Evolutionary conservation across 1,140 invertebrate genomes (phyloP), one percentile per base, ranked within the genome.

Genomic region (Sweltsa coloradensis): DNA sequence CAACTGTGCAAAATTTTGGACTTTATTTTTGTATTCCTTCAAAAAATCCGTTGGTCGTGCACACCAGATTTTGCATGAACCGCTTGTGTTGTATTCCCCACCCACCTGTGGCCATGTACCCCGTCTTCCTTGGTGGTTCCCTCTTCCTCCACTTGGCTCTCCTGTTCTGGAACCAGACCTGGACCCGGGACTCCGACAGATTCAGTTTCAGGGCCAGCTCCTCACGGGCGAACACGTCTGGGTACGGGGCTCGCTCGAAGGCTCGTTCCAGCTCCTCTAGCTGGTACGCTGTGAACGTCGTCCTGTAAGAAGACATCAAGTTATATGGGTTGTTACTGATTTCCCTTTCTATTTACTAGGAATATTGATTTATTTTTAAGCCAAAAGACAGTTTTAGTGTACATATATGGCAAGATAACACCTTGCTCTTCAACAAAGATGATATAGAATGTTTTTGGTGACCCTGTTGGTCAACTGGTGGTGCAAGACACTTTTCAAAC

Each of bases 111-210:
- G 74, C 73, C 41, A 83, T 79, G 58, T 85, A 85, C 3, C 85
- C 84, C 0, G 84, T 89, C 66, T 94, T 94, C 49, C 96, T 80
- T 0, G 93, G 94, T 11, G 96, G 96, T 67, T 98, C 95, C 4
- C 92, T 81, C 66, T 97, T 98, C 14, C 95, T 74, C 94, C 95
- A 98, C 63, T 97, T 98, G 5, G 94, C 94, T 44, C 94, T 74
- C 50, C 94, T 75, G 60, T 98, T 97, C 70, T 98, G 85, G 57
- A 89, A 89, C 85, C 85, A 85, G 36, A 93, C 89, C 25, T 37
- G 93, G 1, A 97, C 92, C 48, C 93, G 72, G 9, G 90, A 93
- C 67, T 97, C 92, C 52, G 86, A 91, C 0, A 97, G 70, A 53
- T 84, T 84, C 4, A 97, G 68, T 60, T 90, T 89, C 13, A 92